Evolutionary conservation across 2,797 vertebrate species (phyloP).

Genomic region (Ispidina picta): DNA sequence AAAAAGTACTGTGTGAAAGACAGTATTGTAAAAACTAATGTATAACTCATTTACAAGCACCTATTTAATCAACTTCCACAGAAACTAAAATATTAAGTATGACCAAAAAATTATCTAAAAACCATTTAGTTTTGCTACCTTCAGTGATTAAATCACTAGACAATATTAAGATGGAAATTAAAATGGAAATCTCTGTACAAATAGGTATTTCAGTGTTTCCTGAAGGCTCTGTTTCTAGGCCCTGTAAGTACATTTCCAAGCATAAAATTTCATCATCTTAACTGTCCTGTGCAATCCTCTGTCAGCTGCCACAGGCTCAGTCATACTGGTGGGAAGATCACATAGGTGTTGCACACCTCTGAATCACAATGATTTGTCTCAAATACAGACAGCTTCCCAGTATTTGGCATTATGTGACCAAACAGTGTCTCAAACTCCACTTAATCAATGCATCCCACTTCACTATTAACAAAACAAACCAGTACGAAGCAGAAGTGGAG

Average conservation of each 20-base stretch:
- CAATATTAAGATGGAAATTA: not conserved
- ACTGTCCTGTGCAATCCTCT: not conserved
- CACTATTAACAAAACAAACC: not conserved
- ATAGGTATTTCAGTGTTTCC: not conserved
- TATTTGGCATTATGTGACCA: not conserved
- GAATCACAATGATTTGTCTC: not conserved
- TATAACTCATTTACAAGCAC: not conserved
- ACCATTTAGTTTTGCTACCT: not conserved
- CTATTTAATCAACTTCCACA: not conserved
- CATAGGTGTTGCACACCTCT: not conserved
- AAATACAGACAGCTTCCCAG: not conserved
- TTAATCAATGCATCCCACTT: not conserved
- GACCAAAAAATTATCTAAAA: not conserved
- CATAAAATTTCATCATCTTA: not conserved
- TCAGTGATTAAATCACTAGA: not conserved
- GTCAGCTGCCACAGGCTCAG: not conserved
- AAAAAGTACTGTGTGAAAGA: not conserved
- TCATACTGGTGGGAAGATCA: not conserved
- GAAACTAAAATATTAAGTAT: not conserved
- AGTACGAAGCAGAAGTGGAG: not conserved
- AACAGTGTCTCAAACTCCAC: not conserved
- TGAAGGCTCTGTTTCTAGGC: not conserved
- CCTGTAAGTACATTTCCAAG: not conserved
- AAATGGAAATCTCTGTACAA: not conserved
- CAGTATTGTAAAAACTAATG: not conserved